Base-by-base conservation (phyloP, 2,113 vertebrate genomes). In the Gymnogyps californianus region DNA sequence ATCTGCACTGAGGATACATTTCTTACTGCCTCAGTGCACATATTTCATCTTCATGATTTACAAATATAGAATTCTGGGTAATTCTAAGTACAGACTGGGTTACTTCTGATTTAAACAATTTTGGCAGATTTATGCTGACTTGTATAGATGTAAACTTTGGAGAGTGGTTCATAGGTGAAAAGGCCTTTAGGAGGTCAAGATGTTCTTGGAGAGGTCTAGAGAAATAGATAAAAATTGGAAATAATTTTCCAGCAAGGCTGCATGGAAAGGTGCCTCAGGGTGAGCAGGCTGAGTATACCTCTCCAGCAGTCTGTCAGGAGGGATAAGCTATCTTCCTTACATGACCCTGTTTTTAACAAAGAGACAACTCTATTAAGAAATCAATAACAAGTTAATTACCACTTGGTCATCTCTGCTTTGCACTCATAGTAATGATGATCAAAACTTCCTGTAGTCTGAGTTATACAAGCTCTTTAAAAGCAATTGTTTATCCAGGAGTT, bases 1-100 rank as follows among this genome's bases (percentile, higher is more conserved):
- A 96, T 95, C 89, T 92, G 44, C 80, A 69, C 92, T 54, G 74
- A 75, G 36, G 89, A 97, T 95, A 82, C 67, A 89, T 96, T 96
- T 95, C 66, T 19, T 83, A 44, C 92, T 38, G 74, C 83, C 92
- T 94, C 89, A 82, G 61, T 87, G 93, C 96, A 90, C 96, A 67
- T 81, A 76, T 86, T 87, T 93, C 93, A 54, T 67, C 69, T 91
- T 83, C 49, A 18, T 64, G 79, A 96, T 86, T 96, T 93, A 95
- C 76, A 85, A 89, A 96, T 78, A 79, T 6, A 89, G 95, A 96
- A 94, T 70, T 87, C 32, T 36, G 55, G 69, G 55, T 92, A 77
- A 59, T 84, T 76, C 88, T 51, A 32, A 62, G 76, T n/a, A 66
- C 58, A 76, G 61, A 29, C 54, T 21, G 14, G 57, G 34, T 65